Conservation (phyloP, 1,140 invertebrate species). For the Anadara kagoshimensis region DNA sequence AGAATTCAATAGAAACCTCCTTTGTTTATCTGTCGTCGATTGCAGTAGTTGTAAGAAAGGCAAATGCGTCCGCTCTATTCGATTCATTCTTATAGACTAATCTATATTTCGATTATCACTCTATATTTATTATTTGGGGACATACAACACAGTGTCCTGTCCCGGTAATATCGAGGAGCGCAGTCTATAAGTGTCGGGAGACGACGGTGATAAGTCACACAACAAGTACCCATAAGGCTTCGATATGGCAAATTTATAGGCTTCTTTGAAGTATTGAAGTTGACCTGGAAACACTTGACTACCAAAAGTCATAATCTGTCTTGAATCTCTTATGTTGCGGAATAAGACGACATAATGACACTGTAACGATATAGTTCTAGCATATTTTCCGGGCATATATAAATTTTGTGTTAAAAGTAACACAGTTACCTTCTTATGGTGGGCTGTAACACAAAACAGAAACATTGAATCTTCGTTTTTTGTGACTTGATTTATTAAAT, state of each 20-base stretch:
- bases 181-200: slow-evolving; percentile 16
- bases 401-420: slow-evolving; percentile 33
- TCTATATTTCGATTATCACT: neutral
- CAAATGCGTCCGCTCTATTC: neutral
- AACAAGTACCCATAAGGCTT: slow-evolving; percentile 19
- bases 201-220: slow-evolving; percentile 12
- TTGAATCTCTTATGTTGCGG: slow-evolving; percentile 16
- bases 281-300: slow-evolving; percentile 16
- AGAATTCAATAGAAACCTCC: slow-evolving; percentile 16
- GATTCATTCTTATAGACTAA: slow-evolving; percentile 26
- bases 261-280: neutral
- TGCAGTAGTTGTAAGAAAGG: slow-evolving; percentile 2
- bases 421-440: slow-evolving; percentile 25
- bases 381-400: slow-evolving; percentile 20
- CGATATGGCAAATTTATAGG: slow-evolving; percentile 4
- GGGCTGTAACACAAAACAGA: slow-evolving; percentile 17
- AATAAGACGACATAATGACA: slow-evolving; percentile 21
- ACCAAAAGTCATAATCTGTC: slow-evolving; percentile 10
- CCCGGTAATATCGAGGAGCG: slow-evolving; percentile 25
- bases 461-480: slow-evolving; percentile 24
- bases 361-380: slow-evolving; percentile 20
- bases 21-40: slow-evolving; percentile 5
- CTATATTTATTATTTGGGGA: slow-evolving; percentile 15
- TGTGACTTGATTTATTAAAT: slow-evolving; percentile 15
- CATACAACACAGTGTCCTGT: slow-evolving; percentile 28